Conservation (phyloP, 2,113 vertebrate genomes). For the Halichoerus grypus region DNA sequence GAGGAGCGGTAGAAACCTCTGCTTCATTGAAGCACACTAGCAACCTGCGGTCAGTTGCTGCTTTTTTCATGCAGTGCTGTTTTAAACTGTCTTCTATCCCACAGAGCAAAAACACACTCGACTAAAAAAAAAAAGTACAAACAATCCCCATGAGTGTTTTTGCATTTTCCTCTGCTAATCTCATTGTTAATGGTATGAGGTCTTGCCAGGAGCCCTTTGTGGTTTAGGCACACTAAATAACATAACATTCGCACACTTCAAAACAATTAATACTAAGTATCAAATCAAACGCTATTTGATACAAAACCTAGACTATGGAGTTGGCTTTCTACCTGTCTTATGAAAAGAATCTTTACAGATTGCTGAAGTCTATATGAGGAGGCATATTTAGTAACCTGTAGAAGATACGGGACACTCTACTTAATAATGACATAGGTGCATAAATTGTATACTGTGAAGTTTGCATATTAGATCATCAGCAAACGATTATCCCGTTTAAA, state of each 20-base stretch:
- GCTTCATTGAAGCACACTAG: constrained; percentile 57
- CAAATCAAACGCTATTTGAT: constrained; percentile 54
- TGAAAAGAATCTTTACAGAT: constrained; percentile 57
- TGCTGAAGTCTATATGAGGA: not conserved
- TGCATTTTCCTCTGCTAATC: constrained; percentile 82
- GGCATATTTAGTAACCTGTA: constrained; percentile 23
- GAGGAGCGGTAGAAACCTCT: constrained; percentile 67
- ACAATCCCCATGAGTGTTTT: constrained; percentile 81
- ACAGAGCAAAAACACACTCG: constrained; percentile 67
- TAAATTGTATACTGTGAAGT: not conserved
- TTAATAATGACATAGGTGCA: constrained; percentile 61
- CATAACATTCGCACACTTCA: constrained; percentile 80
- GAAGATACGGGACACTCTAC: not conserved
- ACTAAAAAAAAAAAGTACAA: constrained; percentile 76
- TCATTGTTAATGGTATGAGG: constrained; percentile 81
- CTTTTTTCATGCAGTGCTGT: constrained; percentile 51
- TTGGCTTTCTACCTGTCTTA: constrained; percentile 48
- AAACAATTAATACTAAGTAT: constrained; percentile 74
- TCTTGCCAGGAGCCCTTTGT: constrained; percentile 84
- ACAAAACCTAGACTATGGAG: constrained; percentile 26
- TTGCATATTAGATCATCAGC: constrained; percentile 34
- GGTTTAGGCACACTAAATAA: constrained; percentile 83
- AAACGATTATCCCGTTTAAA: constrained; percentile 58
- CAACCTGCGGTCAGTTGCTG: constrained; percentile 80
- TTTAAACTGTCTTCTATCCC: constrained; percentile 83